phyloP scores from a whole-genome alignment of 2,113 vertebrate species.

The Pluvianellus socialis region DNA sequence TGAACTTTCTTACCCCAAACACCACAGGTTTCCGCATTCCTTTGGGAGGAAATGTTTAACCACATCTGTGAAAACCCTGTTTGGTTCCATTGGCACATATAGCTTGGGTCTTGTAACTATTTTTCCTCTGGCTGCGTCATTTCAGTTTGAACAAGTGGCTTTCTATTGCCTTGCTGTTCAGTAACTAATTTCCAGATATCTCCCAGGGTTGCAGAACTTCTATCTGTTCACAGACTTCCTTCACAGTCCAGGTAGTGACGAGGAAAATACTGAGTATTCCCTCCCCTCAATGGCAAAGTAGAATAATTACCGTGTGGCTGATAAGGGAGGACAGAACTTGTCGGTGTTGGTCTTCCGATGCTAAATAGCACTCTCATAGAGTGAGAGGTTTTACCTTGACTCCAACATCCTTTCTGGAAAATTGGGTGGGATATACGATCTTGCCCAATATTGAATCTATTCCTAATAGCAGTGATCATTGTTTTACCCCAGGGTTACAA shows the following conservation, averaged over 20 bases:
- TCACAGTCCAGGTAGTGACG: background rate
- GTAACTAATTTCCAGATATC: background rate
- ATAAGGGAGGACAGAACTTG: background rate
- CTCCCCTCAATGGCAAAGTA: background rate
- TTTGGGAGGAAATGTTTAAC: conserved; percentile 19
- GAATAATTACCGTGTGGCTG: background rate
- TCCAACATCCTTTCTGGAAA: background rate
- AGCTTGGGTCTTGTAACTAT: background rate
- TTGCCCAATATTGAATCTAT: background rate
- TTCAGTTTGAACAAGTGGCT: background rate
- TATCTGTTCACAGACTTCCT: background rate
- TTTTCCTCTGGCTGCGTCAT: background rate
- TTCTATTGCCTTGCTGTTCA: background rate
- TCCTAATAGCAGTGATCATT: background rate
- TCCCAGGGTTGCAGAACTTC: background rate
- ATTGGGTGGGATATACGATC: background rate
- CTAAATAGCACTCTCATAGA: background rate
- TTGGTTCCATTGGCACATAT: background rate
- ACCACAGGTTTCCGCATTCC: background rate
- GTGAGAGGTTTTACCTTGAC: background rate
- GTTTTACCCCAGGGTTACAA: background rate
- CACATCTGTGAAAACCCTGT: background rate
- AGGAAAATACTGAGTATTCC: background rate
- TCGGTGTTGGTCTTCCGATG: background rate
- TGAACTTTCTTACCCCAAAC: background rate